phyloP scores from a whole-genome alignment of 2,113 vertebrate genomes.

The human (Homo sapiens) region DNA sequence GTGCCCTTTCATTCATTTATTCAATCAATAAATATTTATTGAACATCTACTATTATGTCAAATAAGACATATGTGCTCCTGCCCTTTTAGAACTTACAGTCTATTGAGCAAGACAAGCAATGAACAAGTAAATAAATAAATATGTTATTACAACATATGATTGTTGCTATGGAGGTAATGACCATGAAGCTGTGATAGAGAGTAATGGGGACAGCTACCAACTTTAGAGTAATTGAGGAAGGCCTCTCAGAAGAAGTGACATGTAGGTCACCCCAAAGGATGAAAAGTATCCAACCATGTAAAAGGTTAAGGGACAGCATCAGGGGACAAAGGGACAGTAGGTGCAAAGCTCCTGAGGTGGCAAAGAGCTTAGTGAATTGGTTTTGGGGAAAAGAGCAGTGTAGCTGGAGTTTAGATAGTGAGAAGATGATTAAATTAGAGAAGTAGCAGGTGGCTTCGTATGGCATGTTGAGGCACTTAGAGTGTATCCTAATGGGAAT shows the following conservation, averaged over 20 bases:
- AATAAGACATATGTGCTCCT: not conserved
- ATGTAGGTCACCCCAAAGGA: not conserved
- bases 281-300: not conserved
- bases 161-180: not conserved
- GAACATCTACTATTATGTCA: not conserved
- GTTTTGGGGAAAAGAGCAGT: not conserved
- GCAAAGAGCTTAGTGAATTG: not conserved
- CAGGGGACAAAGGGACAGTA: not conserved
- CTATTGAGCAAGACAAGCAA: not conserved
- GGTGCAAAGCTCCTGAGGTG: not conserved
- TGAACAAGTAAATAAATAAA: not conserved
- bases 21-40: constrained; percentile 1
- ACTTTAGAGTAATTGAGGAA: not conserved
- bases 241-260: not conserved
- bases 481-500: not conserved
- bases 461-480: not conserved
- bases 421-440: not conserved
- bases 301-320: not conserved
- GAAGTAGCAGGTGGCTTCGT: not conserved
- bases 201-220: not conserved
- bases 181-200: not conserved
- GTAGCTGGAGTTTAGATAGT: not conserved
- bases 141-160: not conserved
- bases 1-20: not conserved
- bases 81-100: not conserved